Evolutionary conservation across 2,797 vertebrate species (phyloP), one percentile per base, ranked within the genome.

Genomic region (Clangula hyemalis): DNA sequence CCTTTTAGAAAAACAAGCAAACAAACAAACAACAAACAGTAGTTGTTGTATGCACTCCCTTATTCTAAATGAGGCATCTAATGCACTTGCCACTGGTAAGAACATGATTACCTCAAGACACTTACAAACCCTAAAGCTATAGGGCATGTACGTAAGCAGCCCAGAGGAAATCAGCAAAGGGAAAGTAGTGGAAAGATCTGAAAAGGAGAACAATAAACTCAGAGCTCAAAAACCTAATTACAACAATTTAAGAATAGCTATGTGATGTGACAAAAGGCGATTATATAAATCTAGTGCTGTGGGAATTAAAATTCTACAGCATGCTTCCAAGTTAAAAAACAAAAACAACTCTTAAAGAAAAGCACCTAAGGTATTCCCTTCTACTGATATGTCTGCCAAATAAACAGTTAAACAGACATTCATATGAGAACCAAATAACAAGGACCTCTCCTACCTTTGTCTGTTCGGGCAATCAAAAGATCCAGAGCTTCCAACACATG

Each of bases 401-500:
- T 19, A 79, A 57, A 20, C n/a, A 45, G 54, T 28, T 25, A 43
- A 64, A 13, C 25, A 81, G 19, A 5, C 8, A 10, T 25, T 84
- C 53, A 43, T 3, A 19, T 11, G 45, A 85, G 60, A 88, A 90
- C 30, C 25, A n/a, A 82, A 49, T 39, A 85, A 87, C 10, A 64
- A 43, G 11, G 34, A 93, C 16, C 20, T 69, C 76, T 62, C 92
- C 89, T 97, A 99, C 99, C 99, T 99, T 99, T 99, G 97, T 99
- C 99, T 38, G 98, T 98, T 96, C 99, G 97, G 90, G 98, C 98
- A 95, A 99, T 98, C 79, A 99, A 98, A 69, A 99, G 98, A 98
- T 99, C 99, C 98, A 99, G 98, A 80, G 98, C 97, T 98, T 99
- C 99, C 4, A 99, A 98, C 85, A 99, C 98, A 32, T 99, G 98